Base-by-base conservation (phyloP, 2,797 vertebrate species). In the Spheniscus humboldti region DNA sequence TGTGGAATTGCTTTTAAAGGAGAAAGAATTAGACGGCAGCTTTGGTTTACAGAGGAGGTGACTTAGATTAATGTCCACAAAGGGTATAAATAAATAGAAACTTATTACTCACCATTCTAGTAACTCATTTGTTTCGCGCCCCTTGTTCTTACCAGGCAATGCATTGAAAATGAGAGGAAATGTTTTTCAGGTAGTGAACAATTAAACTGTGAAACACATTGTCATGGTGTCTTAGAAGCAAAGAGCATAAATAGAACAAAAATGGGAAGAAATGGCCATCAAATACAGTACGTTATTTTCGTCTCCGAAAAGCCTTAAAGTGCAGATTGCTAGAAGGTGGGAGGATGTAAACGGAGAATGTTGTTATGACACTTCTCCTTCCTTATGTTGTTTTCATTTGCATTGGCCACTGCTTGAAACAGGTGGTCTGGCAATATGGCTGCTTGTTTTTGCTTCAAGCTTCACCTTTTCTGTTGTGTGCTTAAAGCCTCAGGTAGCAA, bases 371-470 rank as follows among this genome's bases (percentile, higher is more conserved):
- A 48, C n/a, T 82, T 89, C 56, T 81, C 63, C 45, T 86, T 95
- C 95, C 88, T 59, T 89, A 66, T 73, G 83, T 75, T 79, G 83
- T 84, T 93, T 96, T 43, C 39, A 18, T 94, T 88, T 69, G 41
- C 25, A n/a, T 52, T 59, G 19, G 24, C 84, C n/a, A 4, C 71
- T 52, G 90, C 47, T 31, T 56, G 12, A 11, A 67, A 20, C 56
- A 93, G 92, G 73, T 80, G 90, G 67, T 19, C 24, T 39, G 73
- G 45, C 71, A 74, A 11, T 41, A 45, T 27, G 75, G 66, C 86
- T 88, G 63, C 13, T 20, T 13, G 14, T 64, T 87, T 53, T 28
- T 6, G 27, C 28, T 74, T 43, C 30, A 19, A 41, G 66, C 71
- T 55, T 56, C 41, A 41, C 3, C 10, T 86, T 80, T 7, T 60